Conservation (phyloP, 1,140 invertebrate species). For the Neuroterus valhalla region DNA sequence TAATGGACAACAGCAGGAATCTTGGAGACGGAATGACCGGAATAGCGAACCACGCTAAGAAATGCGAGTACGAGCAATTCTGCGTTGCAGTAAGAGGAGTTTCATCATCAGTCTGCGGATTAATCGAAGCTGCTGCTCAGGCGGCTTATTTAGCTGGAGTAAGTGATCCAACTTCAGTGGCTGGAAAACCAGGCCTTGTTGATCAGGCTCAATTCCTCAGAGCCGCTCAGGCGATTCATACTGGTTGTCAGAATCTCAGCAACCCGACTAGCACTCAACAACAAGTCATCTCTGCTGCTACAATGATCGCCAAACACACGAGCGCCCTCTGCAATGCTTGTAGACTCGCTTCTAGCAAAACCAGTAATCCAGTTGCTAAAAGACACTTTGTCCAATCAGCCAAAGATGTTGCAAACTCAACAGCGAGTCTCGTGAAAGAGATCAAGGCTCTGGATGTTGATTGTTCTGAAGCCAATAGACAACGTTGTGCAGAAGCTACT, state of each 20-base stretch:
- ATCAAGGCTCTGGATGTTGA: conserved; percentile 94
- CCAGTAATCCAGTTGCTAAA: conserved; percentile 94
- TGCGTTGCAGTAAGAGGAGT: conserved; percentile 89
- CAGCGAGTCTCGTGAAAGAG: conserved; percentile 94
- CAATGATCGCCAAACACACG: conserved; percentile 96
- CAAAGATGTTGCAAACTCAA: conserved; percentile 97
- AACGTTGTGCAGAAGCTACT: conserved; percentile 87
- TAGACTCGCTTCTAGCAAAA: conserved; percentile 92
- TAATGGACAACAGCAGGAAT: conserved; percentile 94
- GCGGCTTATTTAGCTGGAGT: conserved; percentile 96
- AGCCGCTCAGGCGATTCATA: conserved; percentile 91
- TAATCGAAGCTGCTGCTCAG: conserved; percentile 95
- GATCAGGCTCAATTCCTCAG: conserved; percentile 93
- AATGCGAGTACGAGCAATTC: conserved; percentile 91
- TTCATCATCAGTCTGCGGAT: conserved; percentile 90
- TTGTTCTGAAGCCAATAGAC: conserved; percentile 85
- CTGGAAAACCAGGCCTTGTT: conserved; percentile 92
- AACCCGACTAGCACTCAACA: conserved; percentile 88
- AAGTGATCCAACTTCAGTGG: conserved; percentile 91
- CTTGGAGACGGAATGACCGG: conserved; percentile 94
- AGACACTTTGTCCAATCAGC: conserved; percentile 98
- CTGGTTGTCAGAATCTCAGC: conserved; percentile 88
- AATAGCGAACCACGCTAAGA: conserved; percentile 94
- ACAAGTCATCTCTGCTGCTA: conserved; percentile 91
- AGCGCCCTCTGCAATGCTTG: conserved; percentile 97